Percentiles rank a stretch among this genome's conserved stretches.
phyloP scores from a whole-genome alignment of 2,113 vertebrate genomes.

The Microcebus griseorufus region DNA sequence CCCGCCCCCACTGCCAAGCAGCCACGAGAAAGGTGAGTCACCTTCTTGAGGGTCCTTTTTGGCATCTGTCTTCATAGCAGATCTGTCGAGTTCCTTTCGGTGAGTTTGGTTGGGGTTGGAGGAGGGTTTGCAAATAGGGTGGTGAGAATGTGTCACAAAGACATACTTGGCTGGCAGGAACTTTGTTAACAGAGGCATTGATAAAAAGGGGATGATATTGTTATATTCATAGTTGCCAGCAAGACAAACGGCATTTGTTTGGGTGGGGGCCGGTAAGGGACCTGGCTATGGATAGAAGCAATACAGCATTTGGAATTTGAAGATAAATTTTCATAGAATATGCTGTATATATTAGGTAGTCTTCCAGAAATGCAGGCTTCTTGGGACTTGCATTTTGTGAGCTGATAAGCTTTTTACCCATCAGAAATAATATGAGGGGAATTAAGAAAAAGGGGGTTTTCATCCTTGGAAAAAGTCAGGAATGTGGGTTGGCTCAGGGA shows the following conservation, averaged over 20 bases:
- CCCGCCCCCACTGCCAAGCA: conserved; percentile 74
- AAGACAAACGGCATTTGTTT: not conserved
- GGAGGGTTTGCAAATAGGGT: not conserved
- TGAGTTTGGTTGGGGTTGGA: fast-evolving
- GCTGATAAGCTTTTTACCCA: not conserved
- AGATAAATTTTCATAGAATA: not conserved
- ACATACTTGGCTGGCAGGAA: not conserved
- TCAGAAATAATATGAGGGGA: not conserved
- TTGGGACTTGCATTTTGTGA: not conserved
- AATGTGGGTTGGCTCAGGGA: not conserved
- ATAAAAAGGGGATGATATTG: not conserved
- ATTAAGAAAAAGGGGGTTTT: not conserved
- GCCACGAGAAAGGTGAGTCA: conserved; percentile 90
- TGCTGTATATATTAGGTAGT: not conserved
- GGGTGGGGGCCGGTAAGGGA: not conserved
- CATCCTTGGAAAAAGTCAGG: conserved; percentile 8
- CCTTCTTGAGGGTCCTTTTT: not conserved
- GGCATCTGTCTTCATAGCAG: not conserved
- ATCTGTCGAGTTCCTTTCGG: not conserved
- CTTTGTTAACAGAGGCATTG: not conserved
- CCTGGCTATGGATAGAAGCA: not conserved
- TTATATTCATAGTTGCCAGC: not conserved
- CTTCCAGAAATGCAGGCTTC: conserved; percentile 30
- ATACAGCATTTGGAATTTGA: not conserved
- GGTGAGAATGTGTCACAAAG: not conserved